Evolutionary conservation across 2,888 invertebrate species (phyloP).

Genomic region (Drosophila atripex): DNA sequence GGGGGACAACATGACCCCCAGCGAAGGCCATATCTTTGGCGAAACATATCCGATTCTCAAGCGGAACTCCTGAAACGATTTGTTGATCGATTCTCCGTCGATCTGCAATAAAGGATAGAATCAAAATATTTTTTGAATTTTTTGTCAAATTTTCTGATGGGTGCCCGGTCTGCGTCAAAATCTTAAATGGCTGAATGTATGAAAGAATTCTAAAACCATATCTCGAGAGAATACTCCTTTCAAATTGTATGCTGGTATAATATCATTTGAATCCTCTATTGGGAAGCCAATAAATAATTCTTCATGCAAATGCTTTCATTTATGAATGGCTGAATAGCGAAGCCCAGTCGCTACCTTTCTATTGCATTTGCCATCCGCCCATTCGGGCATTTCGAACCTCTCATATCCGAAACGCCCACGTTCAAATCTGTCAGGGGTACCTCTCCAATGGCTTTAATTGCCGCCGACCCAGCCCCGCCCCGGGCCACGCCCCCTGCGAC

Average conservation of each 20-base stretch:
- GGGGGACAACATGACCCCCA: too few species aligned
- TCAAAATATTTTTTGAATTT: too few species aligned
- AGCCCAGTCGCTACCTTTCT: conserved; percentile 25
- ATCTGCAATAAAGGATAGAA: too few species aligned
- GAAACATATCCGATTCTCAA: too few species aligned
- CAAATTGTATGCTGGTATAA: background rate
- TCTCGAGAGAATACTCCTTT: too few species aligned
- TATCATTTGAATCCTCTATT: background rate
- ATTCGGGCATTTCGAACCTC: conserved; percentile 13
- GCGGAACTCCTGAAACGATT: too few species aligned
- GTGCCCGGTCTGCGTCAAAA: too few species aligned
- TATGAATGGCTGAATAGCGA: conserved; percentile 6
- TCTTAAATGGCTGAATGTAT: too few species aligned
- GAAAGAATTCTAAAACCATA: too few species aligned
- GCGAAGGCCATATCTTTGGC: too few species aligned
- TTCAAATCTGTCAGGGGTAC: conserved; percentile 13
- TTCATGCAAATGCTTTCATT: background rate
- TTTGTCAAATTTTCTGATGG: too few species aligned
- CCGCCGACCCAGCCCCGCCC: conserved; percentile 13
- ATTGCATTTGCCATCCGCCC: background rate
- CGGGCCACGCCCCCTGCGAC: background rate
- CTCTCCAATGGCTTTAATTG: conserved; percentile 33
- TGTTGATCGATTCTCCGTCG: too few species aligned
- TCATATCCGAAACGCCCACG: conserved; percentile 31
- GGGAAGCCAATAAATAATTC: background rate